A percentile compares a stretch with the other conserved stretches of the same genome.
phyloP scores from a whole-genome alignment of 2,888 invertebrate genomes.

The Cacoxenus indagator region DNA sequence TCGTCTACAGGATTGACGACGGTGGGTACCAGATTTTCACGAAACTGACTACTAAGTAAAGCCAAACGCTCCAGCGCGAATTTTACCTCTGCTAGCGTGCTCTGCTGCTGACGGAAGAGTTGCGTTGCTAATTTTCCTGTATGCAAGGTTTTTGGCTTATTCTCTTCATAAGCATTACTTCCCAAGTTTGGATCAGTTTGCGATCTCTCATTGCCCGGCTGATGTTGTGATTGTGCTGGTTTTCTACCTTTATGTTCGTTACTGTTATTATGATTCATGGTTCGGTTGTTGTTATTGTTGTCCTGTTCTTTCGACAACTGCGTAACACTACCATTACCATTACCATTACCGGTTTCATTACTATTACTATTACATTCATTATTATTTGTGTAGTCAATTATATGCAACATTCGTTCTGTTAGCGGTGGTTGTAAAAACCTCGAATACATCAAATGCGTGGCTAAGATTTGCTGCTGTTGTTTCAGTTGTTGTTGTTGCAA shows the following conservation, averaged over 20 bases:
- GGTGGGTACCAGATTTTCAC: conserved; percentile 36
- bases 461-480: conserved; percentile 45
- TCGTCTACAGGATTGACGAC: not conserved
- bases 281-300: conserved; percentile 42
- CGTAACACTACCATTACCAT: not conserved
- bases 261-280: conserved; percentile 24
- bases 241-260: not conserved
- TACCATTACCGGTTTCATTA: not conserved
- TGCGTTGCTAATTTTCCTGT: conserved; percentile 36
- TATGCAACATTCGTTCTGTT: conserved; percentile 23
- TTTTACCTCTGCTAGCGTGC: conserved; percentile 64
- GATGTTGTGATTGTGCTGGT: conserved; percentile 8
- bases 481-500: conserved; percentile 41
- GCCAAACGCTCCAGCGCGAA: conserved; percentile 66
- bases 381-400: conserved; percentile 33
- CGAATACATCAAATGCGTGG: conserved; percentile 61
- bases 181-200: not conserved
- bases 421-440: conserved; percentile 46
- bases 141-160: conserved; percentile 15
- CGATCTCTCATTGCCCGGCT: conserved; percentile 21
- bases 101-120: conserved; percentile 62
- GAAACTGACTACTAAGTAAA: conserved; percentile 61
- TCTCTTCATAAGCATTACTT: conserved; percentile 14
- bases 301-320: conserved; percentile 26
- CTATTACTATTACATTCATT: not conserved